These are phyloP conservation scores for Hylaea fasciaria DNA, from an alignment of 2,888 invertebrate genomes.

Conservation along the genomic window DNA sequence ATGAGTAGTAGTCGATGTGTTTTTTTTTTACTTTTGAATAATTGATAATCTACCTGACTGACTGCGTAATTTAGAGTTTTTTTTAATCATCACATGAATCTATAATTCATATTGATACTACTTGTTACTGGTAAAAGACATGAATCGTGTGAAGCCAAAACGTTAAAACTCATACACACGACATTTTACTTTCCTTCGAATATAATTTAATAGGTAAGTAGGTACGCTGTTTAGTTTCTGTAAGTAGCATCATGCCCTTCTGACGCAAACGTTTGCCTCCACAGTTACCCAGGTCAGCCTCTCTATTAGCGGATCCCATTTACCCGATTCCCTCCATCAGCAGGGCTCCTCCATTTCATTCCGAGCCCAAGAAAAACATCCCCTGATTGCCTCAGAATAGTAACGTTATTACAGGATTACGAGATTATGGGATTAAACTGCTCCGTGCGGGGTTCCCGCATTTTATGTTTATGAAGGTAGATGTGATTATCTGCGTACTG, in stretches of 20 bases:
- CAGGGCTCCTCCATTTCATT: conserved; percentile 7
- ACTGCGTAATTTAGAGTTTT: no score
- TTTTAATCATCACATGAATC: no score
- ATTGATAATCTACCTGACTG: no score
- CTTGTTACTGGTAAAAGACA: no score
- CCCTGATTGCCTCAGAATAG: conserved; percentile 1
- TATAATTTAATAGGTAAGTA: no score
- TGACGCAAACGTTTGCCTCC: neutral
- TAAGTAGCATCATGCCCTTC: neutral
- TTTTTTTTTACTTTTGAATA: no score
- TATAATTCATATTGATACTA: no score
- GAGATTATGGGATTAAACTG: conserved; percentile 17
- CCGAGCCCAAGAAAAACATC: conserved; percentile 2
- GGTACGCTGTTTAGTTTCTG: no score
- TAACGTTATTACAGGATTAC: conserved; percentile 2
- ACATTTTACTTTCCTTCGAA: no score
- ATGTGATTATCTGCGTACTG: conserved; percentile 11
- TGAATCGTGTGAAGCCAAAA: no score
- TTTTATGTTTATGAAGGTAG: conserved; percentile 17
- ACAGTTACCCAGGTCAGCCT: neutral
- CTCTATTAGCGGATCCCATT: conserved; percentile 15
- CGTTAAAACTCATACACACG: no score
- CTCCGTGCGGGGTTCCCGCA: neutral
- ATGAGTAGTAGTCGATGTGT: no score
- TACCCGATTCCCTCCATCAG: conserved; percentile 2